Conservation (phyloP, 2,888 invertebrate genomes). For the Sthenelais limicola region DNA sequence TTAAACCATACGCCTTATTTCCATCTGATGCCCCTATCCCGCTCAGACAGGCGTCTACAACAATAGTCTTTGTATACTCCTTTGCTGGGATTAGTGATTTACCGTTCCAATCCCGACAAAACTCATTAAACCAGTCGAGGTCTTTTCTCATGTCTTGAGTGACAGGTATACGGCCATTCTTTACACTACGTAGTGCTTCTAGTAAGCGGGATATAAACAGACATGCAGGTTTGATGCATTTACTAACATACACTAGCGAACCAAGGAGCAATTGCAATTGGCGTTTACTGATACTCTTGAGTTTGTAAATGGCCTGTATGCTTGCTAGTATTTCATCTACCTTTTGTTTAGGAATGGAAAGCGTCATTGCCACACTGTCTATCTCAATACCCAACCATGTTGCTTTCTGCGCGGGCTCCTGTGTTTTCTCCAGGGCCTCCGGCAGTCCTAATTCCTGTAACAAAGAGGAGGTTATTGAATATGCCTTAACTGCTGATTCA, state of each 20-base stretch:
- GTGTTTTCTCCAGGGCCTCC: background rate
- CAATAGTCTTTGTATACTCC: background rate
- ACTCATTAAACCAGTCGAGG: too few species aligned
- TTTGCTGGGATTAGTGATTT: background rate
- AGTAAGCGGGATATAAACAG: too few species aligned
- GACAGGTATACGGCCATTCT: too few species aligned
- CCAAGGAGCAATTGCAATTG: too few species aligned
- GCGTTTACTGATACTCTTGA: too few species aligned
- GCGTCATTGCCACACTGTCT: background rate
- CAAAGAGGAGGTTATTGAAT: background rate
- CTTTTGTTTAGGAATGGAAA: background rate
- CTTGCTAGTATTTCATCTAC: background rate
- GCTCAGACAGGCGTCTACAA: background rate
- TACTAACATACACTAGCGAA: too few species aligned
- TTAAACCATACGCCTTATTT: background rate
- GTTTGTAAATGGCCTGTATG: too few species aligned
- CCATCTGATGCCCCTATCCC: background rate
- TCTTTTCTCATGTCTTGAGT: too few species aligned
- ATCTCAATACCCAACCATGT: background rate
- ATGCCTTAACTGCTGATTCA: background rate
- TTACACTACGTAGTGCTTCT: too few species aligned
- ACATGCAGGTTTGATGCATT: too few species aligned
- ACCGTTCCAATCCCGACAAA: background rate
- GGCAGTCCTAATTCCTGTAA: background rate
- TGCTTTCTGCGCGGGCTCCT: background rate